Percentiles rank a stretch among this genome's conserved stretches.
Conservation (phyloP, 2,888 invertebrate species). For the Heterodera filipjevi region DNA sequence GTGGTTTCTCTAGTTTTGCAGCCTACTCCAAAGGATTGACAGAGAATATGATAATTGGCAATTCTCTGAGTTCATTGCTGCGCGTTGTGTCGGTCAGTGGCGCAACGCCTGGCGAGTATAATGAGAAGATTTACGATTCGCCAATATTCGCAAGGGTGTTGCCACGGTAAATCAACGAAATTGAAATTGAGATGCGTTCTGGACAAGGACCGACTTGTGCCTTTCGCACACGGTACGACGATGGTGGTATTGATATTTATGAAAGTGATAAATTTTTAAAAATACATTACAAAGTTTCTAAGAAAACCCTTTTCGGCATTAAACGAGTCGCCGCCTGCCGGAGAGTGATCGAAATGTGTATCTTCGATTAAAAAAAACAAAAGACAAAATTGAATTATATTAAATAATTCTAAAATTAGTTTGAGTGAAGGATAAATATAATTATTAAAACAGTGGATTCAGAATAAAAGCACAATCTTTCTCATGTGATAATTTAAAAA, state of each 20-base stretch:
- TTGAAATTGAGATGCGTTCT: background rate
- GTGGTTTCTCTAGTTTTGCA: no score
- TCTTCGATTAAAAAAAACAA: no score
- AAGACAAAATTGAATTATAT: no score
- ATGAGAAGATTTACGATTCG: constrained; percentile 32
- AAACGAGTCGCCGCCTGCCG: no score
- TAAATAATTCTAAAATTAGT: no score
- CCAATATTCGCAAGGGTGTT: constrained; percentile 21
- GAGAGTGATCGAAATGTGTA: no score
- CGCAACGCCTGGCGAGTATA: constrained; percentile 20
- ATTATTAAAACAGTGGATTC: no score
- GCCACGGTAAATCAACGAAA: constrained; percentile 23
- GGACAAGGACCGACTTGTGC: constrained; percentile 2
- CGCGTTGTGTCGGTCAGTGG: constrained; percentile 28
- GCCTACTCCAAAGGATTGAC: background rate
- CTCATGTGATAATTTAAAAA: no score
- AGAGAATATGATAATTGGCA: constrained; percentile 30
- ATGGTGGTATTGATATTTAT: constrained; percentile 16
- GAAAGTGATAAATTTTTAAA: constrained; percentile 18
- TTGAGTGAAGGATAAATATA: no score
- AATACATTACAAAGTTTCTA: no score
- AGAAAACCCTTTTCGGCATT: no score
- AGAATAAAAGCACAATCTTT: no score
- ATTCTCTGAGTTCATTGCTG: constrained; percentile 11
- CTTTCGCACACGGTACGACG: constrained; percentile 7